phyloP scores from a whole-genome alignment of 1,140 invertebrate genomes.

The Drosophila nigromelanica region DNA sequence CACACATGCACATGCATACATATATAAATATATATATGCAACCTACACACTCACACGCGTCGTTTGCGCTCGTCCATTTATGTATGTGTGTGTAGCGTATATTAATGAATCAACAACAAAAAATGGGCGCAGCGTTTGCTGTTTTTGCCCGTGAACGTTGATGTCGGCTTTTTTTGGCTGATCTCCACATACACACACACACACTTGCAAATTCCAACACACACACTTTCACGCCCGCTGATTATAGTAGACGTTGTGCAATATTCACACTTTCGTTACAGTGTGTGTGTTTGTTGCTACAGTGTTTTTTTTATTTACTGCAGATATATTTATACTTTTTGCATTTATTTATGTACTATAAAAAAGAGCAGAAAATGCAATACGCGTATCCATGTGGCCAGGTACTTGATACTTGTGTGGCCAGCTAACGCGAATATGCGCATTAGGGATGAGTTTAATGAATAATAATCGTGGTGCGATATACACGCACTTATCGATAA shows the following conservation, averaged over 20 bases:
- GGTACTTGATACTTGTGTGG: constrained; percentile 27
- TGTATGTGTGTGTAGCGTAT: constrained; percentile 49
- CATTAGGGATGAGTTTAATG: background rate
- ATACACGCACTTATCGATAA: constrained; percentile 10
- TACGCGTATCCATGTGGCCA: constrained; percentile 26
- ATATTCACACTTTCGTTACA: constrained; percentile 19
- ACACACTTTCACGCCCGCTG: constrained; percentile 35
- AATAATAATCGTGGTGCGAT: background rate
- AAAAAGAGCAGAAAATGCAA: constrained; percentile 11
- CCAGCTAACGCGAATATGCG: background rate
- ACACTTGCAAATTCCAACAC: constrained; percentile 66
- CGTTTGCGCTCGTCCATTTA: constrained; percentile 3
- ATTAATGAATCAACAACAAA: constrained; percentile 82
- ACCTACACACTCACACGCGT: constrained; percentile 17
- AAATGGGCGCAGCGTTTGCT: constrained; percentile 71
- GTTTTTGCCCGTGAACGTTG: constrained; percentile 38
- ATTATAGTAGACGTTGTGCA: constrained; percentile 23
- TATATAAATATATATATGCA: constrained; percentile 13
- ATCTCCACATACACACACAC: constrained; percentile 51
- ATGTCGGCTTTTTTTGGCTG: constrained; percentile 80
- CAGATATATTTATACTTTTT: constrained; percentile 4
- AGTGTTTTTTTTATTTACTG: background rate
- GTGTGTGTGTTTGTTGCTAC: background rate
- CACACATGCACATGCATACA: constrained; percentile 25
- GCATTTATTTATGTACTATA: constrained; percentile 23